Evolutionary conservation across 2,797 vertebrate species (phyloP).

Genomic region (Gallinago stenura): DNA sequence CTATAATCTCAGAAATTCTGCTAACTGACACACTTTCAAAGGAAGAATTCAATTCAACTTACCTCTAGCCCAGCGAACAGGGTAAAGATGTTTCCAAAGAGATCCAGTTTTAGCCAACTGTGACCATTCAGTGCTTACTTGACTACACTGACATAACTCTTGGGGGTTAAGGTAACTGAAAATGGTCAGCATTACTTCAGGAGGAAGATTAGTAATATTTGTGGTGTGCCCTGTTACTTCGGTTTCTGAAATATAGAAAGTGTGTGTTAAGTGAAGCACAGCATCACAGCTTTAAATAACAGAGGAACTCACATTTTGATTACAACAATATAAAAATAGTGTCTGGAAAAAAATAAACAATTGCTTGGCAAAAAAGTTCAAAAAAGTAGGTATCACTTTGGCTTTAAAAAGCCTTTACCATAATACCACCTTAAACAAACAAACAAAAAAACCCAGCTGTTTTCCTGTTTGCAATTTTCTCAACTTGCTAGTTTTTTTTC

Average conservation of each 20-base stretch:
- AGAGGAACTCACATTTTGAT: slow-evolving; percentile 27
- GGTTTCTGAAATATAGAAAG: slow-evolving; percentile 81
- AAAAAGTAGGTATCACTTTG: neutral
- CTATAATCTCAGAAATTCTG: neutral
- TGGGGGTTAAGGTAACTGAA: slow-evolving; percentile 90
- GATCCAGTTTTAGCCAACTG: slow-evolving; percentile 90
- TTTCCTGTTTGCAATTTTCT: neutral
- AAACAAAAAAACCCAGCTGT: neutral
- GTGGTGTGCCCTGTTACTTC: slow-evolving; percentile 78
- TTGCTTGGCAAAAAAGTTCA: neutral
- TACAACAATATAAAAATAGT: neutral
- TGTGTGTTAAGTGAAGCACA: slow-evolving; percentile 4
- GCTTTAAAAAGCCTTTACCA: neutral
- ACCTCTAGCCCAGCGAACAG: slow-evolving; percentile 97
- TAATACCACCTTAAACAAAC: neutral
- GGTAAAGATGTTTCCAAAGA: slow-evolving; percentile 96
- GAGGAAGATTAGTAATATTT: slow-evolving; percentile 90
- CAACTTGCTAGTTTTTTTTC: neutral
- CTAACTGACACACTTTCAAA: neutral
- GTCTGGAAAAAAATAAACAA: neutral
- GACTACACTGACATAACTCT: slow-evolving; percentile 92
- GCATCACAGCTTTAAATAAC: neutral
- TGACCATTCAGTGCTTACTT: slow-evolving; percentile 92
- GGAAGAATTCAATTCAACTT: slow-evolving; percentile 5
- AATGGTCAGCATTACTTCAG: slow-evolving; percentile 93